Percentiles rank a stretch among this genome's conserved stretches.
These are phyloP conservation scores for Drosophila kurseongensis DNA, from an alignment of 1,140 invertebrate species.

Conservation along the genomic window DNA sequence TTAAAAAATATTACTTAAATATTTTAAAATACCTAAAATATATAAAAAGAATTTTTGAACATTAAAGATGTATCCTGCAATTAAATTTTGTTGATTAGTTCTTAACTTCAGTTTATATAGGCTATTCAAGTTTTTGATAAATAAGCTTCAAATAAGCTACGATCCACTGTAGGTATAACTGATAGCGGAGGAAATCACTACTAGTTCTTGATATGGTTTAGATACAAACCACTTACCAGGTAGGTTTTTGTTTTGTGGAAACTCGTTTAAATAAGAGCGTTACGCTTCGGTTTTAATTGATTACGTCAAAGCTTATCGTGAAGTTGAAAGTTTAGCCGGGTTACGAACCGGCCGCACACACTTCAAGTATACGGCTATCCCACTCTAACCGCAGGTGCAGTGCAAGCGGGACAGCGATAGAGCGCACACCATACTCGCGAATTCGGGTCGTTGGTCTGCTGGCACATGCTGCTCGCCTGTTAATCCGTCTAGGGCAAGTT, in stretches of 20 bases:
- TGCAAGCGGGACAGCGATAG: neutral
- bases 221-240: neutral
- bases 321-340: slow-evolving; percentile 35
- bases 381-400: slow-evolving; percentile 1
- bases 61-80: too few species aligned
- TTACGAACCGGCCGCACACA: slow-evolving; percentile 32
- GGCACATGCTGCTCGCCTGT: slow-evolving; percentile 61
- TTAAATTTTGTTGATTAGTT: too few species aligned
- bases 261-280: neutral
- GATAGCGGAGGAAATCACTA: neutral
- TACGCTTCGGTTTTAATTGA: neutral
- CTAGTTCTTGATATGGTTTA: neutral
- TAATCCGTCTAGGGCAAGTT: slow-evolving; percentile 82
- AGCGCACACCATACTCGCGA: slow-evolving; percentile 6
- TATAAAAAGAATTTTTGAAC: too few species aligned
- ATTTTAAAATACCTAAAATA: too few species aligned
- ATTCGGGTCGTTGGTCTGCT: slow-evolving; percentile 57
- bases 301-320: neutral
- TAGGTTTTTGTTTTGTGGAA: neutral
- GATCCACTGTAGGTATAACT: neutral
- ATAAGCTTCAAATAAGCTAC: too few species aligned
- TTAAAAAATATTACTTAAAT: too few species aligned
- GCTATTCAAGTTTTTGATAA: too few species aligned
- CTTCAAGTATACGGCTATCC: neutral
- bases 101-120: too few species aligned